Percentiles rank a stretch among this genome's conserved stretches.
phyloP scores from a whole-genome alignment of 2,888 invertebrate species.

The Philonicus albiceps region DNA sequence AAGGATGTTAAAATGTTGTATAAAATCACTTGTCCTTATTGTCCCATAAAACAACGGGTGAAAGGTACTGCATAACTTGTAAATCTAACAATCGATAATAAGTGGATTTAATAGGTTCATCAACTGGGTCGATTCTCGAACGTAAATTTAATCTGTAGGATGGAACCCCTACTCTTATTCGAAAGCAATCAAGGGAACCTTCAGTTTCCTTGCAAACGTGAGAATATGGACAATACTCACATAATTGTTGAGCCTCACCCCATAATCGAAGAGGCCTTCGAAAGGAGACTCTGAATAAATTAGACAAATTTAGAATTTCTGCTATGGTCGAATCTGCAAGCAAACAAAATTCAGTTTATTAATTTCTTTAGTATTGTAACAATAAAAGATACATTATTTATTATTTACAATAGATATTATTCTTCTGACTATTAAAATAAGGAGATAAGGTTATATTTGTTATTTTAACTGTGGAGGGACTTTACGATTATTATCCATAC shows the following conservation, averaged over 20 bases:
- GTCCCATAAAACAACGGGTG: background rate
- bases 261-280: background rate
- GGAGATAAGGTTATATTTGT: no score
- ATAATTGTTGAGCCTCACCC: background rate
- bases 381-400: background rate
- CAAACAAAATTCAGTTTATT: background rate
- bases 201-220: background rate
- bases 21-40: background rate
- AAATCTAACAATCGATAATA: background rate
- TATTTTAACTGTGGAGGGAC: no score
- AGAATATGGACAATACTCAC: background rate
- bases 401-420: background rate
- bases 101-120: background rate
- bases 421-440: no score
- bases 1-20: background rate
- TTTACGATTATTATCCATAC: no score
- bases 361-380: background rate
- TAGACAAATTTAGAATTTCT: background rate
- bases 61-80: background rate
- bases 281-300: background rate
- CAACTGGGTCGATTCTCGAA: background rate
- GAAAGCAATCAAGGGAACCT: background rate
- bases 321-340: background rate
- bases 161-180: background rate
- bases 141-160: background rate